phyloP scores from a whole-genome alignment of 2,888 invertebrate genomes.

The Branchipolynoe longqiensis region DNA sequence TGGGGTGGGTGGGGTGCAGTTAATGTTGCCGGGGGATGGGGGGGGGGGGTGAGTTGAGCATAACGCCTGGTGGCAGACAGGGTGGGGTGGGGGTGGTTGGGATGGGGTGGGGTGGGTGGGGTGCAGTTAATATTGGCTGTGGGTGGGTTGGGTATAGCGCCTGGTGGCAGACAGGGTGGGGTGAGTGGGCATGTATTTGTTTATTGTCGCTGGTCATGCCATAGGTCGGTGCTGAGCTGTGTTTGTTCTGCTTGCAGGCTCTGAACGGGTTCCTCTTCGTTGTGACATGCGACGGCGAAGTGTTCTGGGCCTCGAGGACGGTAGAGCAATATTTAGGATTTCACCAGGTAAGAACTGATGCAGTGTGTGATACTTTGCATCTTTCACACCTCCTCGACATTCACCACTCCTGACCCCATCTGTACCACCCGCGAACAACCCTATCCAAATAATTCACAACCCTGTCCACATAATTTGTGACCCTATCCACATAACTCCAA shows the following conservation, averaged over 20 bases:
- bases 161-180: background rate
- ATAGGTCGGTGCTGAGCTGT: background rate
- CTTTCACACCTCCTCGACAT: too few species aligned
- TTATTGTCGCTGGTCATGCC: background rate
- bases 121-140: too few species aligned
- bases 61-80: background rate
- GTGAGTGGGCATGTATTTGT: background rate
- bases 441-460: too few species aligned
- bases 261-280: constrained; percentile 99
- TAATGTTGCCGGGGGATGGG: too few species aligned
- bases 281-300: constrained; percentile 98
- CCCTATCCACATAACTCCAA: too few species aligned
- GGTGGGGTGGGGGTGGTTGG: background rate
- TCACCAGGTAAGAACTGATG: constrained; percentile 95
- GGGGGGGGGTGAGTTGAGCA: background rate
- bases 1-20: constrained; percentile 54
- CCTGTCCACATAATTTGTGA: too few species aligned
- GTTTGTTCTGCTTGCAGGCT: constrained; percentile 85
- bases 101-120: constrained; percentile 27
- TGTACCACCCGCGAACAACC: too few species aligned
- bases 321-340: constrained; percentile 99
- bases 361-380: too few species aligned
- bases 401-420: too few species aligned
- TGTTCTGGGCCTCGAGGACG: constrained; percentile 99
- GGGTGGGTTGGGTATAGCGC: background rate